Base-by-base conservation (phyloP, 2,888 invertebrate genomes). In the Electrophaes corylata region DNA sequence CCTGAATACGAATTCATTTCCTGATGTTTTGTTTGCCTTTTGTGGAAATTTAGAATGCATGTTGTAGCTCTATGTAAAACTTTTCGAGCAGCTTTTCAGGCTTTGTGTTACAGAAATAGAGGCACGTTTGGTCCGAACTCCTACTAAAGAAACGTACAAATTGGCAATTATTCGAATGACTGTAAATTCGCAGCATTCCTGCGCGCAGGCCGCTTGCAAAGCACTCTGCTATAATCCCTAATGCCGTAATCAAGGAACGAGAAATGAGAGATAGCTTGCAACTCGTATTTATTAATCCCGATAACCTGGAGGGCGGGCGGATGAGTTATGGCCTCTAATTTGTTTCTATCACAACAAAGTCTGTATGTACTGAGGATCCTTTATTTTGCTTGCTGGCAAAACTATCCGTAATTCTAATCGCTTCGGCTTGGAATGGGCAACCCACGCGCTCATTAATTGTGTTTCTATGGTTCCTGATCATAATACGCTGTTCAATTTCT, bases 291-390 rank as follows among this genome's bases (percentile, higher is more conserved):
- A 79, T 79, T 72, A 75, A 75, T 76, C 75, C 72, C 68, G 77
- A 80, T 82, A 79, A 78, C 77, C 77, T 78, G 71, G 68, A 72
- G 77, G 76, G 73, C 71, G 70, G 70, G 59, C 73, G 64, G 72
- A 68, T 78, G 75, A 83, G 73, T 82, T 79, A 85, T 83, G 66
- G 72, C 56, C 49, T 63, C 72, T 70, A 79, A 83, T 85, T 84
- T 79, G 81, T 84, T 77, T 74, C 65, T 70, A 73, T 81, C 79
- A 74, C 70, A 65, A 71, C 70, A 70, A 65, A 73, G 67, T 69
- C 65, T 58, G 60, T 64, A 68, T 58, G 60, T 64, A 68, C 61
- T 65, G 60, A 62, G 59, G 52, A 64, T 55, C 67, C 56, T 64
- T 72, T 67, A 67, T 66, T 73, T 61, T 64, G 58, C 63, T 68